A percentile compares a stretch with the other conserved stretches of the same genome.
phyloP scores from a whole-genome alignment of 2,888 invertebrate genomes.

The Antheraea assamensis region DNA sequence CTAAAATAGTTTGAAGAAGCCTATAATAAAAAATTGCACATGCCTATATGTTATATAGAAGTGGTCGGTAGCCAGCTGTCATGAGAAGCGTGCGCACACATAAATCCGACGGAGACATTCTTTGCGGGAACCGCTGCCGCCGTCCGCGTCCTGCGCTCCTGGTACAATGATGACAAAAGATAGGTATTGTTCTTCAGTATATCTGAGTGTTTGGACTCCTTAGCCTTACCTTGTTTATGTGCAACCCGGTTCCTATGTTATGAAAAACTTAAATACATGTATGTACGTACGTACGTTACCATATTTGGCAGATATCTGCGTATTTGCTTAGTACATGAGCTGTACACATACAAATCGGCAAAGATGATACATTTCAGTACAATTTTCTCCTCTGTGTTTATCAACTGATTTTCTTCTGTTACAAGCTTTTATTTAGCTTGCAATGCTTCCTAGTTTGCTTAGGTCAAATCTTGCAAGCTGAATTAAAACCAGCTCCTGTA shows the following conservation, averaged over 20 bases:
- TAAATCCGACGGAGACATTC: slow-evolving; percentile 70
- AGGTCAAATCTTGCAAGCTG: no score
- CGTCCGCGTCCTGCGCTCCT: slow-evolving; percentile 55
- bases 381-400: no score
- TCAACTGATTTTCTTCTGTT: no score
- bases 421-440: no score
- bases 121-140: slow-evolving; percentile 65
- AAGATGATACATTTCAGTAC: no score
- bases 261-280: slow-evolving; percentile 13
- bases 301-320: no score
- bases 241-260: slow-evolving; percentile 12
- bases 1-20: slow-evolving; percentile 28
- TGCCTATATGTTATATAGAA: slow-evolving; percentile 52
- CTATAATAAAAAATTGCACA: slow-evolving; percentile 52
- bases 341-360: no score
- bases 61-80: slow-evolving; percentile 63
- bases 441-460: no score
- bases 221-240: slow-evolving; percentile 3
- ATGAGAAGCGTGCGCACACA: slow-evolving; percentile 59
- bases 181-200: slow-evolving; percentile 22
- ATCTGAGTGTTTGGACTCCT: slow-evolving; percentile 6
- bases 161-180: slow-evolving; percentile 37
- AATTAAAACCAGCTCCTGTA: no score
- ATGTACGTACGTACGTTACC: neutral
- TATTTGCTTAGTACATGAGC: no score